Percentiles rank a stretch among this genome's conserved stretches.
phyloP scores from a whole-genome alignment of 2,113 vertebrate species.

The Mugil cephalus region DNA sequence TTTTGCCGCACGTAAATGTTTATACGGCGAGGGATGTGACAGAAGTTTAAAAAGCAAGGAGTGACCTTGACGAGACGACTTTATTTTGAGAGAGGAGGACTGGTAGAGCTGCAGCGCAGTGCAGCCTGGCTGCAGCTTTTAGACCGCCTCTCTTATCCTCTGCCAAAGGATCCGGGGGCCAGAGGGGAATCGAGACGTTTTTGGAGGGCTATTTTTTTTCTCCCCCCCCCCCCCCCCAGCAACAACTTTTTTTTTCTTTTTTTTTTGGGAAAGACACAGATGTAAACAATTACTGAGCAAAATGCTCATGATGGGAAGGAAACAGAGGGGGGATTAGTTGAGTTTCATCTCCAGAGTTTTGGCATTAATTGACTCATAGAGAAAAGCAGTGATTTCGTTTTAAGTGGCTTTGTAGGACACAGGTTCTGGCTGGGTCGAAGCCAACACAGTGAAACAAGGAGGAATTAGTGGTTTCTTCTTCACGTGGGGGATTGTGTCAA shows the following conservation, averaged over 20 bases:
- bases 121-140: slow-evolving; percentile 61
- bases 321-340: slow-evolving; percentile 61
- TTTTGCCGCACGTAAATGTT: slow-evolving; percentile 17
- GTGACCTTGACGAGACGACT: slow-evolving; percentile 62
- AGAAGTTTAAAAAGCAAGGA: slow-evolving; percentile 10
- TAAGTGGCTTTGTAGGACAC: not conserved
- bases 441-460: slow-evolving; percentile 29
- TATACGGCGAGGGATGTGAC: not conserved
- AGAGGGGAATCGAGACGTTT: slow-evolving; percentile 68
- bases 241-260: slow-evolving; percentile 72
- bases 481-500: slow-evolving; percentile 39
- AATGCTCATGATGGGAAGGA: slow-evolving; percentile 67
- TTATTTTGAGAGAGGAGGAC: slow-evolving; percentile 35
- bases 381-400: slow-evolving; percentile 18
- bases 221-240: not conserved
- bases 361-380: slow-evolving; percentile 52
- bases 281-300: slow-evolving; percentile 82
- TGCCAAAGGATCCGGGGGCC: slow-evolving; percentile 77
- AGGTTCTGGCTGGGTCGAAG: slow-evolving; percentile 3
- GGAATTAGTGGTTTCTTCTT: slow-evolving; percentile 28
- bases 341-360: slow-evolving; percentile 58
- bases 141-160: slow-evolving; percentile 67
- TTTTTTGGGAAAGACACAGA: slow-evolving; percentile 73
- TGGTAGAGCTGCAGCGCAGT: slow-evolving; percentile 52
- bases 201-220: slow-evolving; percentile 37